Conservation (phyloP, 2,888 invertebrate genomes). For the Melangyna quadrimaculata region DNA sequence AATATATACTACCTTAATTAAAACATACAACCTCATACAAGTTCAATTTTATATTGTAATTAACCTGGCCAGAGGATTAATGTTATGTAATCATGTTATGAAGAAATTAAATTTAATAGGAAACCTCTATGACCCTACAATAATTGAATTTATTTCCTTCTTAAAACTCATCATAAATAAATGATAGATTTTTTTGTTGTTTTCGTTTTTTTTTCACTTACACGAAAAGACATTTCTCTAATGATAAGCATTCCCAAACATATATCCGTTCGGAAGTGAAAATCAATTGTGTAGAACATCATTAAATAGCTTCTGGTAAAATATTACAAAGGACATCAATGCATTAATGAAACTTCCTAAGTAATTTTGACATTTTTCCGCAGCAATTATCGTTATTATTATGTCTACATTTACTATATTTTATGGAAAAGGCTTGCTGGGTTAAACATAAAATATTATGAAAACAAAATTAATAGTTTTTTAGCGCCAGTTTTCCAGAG, state of each 20-base stretch:
- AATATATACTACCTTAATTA: background rate
- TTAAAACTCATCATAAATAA: background rate
- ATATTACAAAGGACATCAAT: conserved; percentile 8
- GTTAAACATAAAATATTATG: background rate
- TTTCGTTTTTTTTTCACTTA: background rate
- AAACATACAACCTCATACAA: background rate
- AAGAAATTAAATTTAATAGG: background rate
- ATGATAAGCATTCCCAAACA: background rate
- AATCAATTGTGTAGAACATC: conserved; percentile 1
- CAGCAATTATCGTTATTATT: conserved; percentile 17
- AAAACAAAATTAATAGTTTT: background rate
- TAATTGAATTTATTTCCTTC: background rate
- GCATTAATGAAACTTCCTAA: background rate
- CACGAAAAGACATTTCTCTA: background rate
- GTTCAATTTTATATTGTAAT: conserved; percentile 4
- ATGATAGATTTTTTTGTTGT: background rate
- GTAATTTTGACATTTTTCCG: conserved; percentile 7
- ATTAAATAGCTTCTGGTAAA: background rate
- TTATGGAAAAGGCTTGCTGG: background rate
- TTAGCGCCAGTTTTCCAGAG: background rate
- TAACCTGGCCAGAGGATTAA: conserved; percentile 8
- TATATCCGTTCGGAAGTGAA: background rate
- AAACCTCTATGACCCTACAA: conserved; percentile 11
- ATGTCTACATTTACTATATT: background rate
- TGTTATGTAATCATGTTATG: background rate